A percentile compares a stretch with the other conserved stretches of the same genome.
These are phyloP conservation scores for Meghimatium bilineatum DNA, from an alignment of 2,888 invertebrate species.

Conservation along the genomic window DNA sequence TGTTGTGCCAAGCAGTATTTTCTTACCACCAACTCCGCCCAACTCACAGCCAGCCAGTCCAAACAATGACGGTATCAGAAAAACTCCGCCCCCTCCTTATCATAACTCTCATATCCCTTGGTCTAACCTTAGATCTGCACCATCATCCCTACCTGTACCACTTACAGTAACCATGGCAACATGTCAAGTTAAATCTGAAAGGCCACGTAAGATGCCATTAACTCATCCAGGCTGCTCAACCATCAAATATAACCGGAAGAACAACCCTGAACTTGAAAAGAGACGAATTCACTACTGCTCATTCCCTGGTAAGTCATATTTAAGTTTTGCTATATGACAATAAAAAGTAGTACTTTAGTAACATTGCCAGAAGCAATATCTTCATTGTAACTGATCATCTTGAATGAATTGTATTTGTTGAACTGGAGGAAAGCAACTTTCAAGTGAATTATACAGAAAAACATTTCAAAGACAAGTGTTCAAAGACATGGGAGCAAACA, in stretches of 20 bases:
- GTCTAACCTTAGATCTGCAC: constrained; percentile 44
- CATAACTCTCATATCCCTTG: constrained; percentile 47
- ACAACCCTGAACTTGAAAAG: constrained; percentile 97
- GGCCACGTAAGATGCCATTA: constrained; percentile 59
- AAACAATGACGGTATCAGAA: constrained; percentile 60
- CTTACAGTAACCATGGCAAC: constrained; percentile 37
- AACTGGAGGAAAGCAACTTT: too few species aligned
- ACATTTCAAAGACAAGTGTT: too few species aligned
- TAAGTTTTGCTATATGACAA: too few species aligned
- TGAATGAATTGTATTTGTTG: too few species aligned
- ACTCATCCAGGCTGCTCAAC: constrained; percentile 77
- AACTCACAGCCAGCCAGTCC: constrained; percentile 72
- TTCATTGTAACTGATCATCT: too few species aligned
- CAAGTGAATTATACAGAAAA: too few species aligned
- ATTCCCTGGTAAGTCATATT: constrained; percentile 82
- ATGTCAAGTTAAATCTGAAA: constrained; percentile 41
- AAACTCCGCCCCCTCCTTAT: constrained; percentile 72
- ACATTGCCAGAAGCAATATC: too few species aligned
- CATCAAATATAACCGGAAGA: constrained; percentile 91
- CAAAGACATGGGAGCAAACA: too few species aligned
- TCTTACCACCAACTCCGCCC: constrained; percentile 69
- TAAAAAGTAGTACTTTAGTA: too few species aligned
- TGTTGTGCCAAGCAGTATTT: constrained; percentile 56
- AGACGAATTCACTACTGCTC: constrained; percentile 96
- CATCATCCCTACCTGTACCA: constrained; percentile 36